Percentiles rank a stretch among this genome's conserved stretches.
Evolutionary conservation across 2,113 vertebrate genomes (phyloP).

Genomic region (Platysternon megacephalum): DNA sequence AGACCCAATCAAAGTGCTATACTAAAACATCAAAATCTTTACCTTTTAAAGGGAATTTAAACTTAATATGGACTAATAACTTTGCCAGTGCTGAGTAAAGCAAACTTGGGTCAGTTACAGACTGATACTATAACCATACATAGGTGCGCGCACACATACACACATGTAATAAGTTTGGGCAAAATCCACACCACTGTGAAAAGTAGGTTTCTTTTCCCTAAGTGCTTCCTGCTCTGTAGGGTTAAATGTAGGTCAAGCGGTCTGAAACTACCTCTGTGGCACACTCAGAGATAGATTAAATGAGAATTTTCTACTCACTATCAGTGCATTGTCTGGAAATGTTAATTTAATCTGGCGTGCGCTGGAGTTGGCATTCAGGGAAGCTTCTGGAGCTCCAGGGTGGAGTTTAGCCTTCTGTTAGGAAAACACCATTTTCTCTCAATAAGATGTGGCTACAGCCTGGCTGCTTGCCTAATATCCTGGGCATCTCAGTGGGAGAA

Average conservation of each 20-base stretch:
- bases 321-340: constrained; percentile 59
- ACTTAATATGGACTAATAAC: not conserved
- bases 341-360: constrained; percentile 65
- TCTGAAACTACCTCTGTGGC: constrained; percentile 61
- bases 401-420: constrained; percentile 16
- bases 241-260: constrained; percentile 66
- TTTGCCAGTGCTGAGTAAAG: not conserved
- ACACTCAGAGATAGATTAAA: constrained; percentile 49
- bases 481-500: accelerated
- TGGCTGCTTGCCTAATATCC: not conserved
- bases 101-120: not conserved
- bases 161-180: not conserved
- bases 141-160: not conserved
- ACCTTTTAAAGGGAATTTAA: not conserved
- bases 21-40: not conserved
- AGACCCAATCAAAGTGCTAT: not conserved
- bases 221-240: constrained; percentile 39
- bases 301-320: constrained; percentile 67
- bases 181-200: not conserved
- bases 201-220: not conserved
- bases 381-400: constrained; percentile 25
- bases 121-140: not conserved
- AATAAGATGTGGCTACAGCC: not conserved
- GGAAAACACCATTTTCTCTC: not conserved
- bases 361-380: constrained; percentile 24